Evolutionary conservation across 2,113 vertebrate genomes (phyloP).

Genomic region (Ornithorhynchus anatinus): DNA sequence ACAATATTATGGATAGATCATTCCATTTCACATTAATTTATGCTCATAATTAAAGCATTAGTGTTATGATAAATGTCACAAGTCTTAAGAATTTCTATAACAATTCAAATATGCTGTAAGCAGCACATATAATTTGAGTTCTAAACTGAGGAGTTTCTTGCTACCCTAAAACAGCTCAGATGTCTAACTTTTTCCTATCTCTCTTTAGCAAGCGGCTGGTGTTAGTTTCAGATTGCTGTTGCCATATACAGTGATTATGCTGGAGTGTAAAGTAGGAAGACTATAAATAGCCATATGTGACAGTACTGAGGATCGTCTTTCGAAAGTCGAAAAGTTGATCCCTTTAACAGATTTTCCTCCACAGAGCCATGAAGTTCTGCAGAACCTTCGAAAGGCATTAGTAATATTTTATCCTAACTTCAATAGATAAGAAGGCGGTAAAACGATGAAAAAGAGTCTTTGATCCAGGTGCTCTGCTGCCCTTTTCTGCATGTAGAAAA

Average conservation of each 20-base stretch:
- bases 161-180: not conserved
- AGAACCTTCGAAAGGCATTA: not conserved
- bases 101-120: not conserved
- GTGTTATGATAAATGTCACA: not conserved
- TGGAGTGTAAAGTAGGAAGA: not conserved
- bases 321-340: not conserved
- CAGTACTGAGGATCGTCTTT: not conserved
- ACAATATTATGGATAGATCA: too few relatives aligned
- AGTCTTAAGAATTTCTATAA: not conserved
- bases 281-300: not conserved
- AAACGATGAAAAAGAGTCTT: not conserved
- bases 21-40: too few relatives aligned
- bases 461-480: slow-evolving; percentile 9
- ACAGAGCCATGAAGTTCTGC: not conserved
- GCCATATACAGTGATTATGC: not conserved
- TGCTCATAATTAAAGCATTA: not conserved
- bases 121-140: not conserved
- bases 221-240: not conserved
- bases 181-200: not conserved
- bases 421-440: not conserved
- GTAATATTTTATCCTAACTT: slow-evolving; percentile 1
- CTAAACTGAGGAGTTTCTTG: not conserved
- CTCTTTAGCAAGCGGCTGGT: not conserved
- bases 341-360: not conserved
- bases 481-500: not conserved